Percentiles rank a stretch among this genome's conserved stretches.
phyloP scores from a whole-genome alignment of 2,888 invertebrate species.

The Drosophila yooni region DNA sequence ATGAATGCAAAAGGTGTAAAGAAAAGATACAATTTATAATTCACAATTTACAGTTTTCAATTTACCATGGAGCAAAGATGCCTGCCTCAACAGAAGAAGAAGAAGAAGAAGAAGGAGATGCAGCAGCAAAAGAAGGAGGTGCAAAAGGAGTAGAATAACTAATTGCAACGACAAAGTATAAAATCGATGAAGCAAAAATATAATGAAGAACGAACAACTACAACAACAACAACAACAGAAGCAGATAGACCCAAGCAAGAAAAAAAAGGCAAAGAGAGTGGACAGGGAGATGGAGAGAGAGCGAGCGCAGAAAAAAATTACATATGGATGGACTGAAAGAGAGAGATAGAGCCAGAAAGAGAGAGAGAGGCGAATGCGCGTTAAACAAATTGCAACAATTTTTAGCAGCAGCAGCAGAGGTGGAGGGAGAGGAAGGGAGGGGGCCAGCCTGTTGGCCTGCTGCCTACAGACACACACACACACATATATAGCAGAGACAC shows the following conservation, averaged over 20 bases:
- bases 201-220: conserved; percentile 57
- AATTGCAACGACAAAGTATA: conserved; percentile 80
- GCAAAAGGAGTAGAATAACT: conserved; percentile 53
- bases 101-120: not conserved
- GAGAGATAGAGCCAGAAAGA: conserved; percentile 4
- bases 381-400: conserved; percentile 75
- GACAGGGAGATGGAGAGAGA: conserved; percentile 5
- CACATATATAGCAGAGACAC: not conserved
- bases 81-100: conserved; percentile 52
- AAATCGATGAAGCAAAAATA: conserved; percentile 76
- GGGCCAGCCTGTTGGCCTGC: conserved; percentile 65
- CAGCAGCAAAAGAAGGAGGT: conserved; percentile 8
- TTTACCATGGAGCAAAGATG: conserved; percentile 34
- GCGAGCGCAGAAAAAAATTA: conserved; percentile 15
- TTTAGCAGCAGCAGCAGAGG: conserved; percentile 19
- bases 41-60: conserved; percentile 31
- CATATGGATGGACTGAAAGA: conserved; percentile 8
- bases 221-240: conserved; percentile 53
- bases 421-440: conserved; percentile 12
- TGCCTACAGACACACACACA: conserved; percentile 49
- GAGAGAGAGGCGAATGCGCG: conserved; percentile 65
- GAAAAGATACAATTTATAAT: conserved; percentile 40
- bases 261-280: conserved; percentile 18
- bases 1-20: conserved; percentile 26
- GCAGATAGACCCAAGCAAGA: conserved; percentile 33